phyloP scores from a whole-genome alignment of 2,888 invertebrate species.

The Drosophila suboccidentalis region DNA sequence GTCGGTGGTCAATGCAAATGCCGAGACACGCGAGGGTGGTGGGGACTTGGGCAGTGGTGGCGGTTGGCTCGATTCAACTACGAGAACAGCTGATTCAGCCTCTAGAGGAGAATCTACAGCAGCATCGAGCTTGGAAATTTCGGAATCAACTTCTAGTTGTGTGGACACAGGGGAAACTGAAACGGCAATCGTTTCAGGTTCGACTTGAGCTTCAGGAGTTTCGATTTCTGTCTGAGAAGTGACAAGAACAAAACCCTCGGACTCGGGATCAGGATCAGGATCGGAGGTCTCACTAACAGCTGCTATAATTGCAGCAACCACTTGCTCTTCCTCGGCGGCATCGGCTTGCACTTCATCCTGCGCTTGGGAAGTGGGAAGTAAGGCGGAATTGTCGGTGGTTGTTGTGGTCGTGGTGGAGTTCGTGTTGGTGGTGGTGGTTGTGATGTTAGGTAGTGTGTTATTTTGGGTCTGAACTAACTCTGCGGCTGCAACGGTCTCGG shows the following conservation, averaged over 20 bases:
- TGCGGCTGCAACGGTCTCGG: slow-evolving; percentile 73
- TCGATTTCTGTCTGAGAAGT: slow-evolving; percentile 17
- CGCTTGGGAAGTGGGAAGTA: slow-evolving; percentile 42
- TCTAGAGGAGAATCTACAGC: slow-evolving; percentile 22
- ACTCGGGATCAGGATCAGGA: slow-evolving; percentile 48
- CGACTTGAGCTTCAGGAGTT: slow-evolving; percentile 4
- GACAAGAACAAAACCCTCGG: slow-evolving; percentile 61
- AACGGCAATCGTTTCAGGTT: slow-evolving; percentile 16
- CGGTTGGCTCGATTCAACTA: slow-evolving; percentile 61
- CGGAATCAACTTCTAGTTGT: slow-evolving; percentile 28
- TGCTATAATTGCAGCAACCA: slow-evolving; percentile 70
- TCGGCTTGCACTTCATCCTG: slow-evolving; percentile 40
- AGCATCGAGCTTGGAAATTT: slow-evolving; percentile 12
- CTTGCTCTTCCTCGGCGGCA: slow-evolving; percentile 62
- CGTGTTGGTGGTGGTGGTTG: slow-evolving; percentile 33
- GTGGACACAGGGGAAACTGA: slow-evolving; percentile 39
- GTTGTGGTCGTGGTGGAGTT: slow-evolving; percentile 16
- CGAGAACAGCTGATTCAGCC: slow-evolving; percentile 15
- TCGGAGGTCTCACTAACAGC: slow-evolving; percentile 67
- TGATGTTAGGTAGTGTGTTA: slow-evolving; percentile 60
- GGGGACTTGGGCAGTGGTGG: slow-evolving; percentile 91
- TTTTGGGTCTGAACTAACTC: slow-evolving; percentile 79
- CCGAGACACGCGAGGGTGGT: slow-evolving; percentile 91
- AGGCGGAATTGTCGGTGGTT: slow-evolving; percentile 34
- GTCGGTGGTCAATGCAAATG: slow-evolving; percentile 87